Base-by-base conservation (phyloP, 2,888 invertebrate species). In the Ectemnius cavifrons region DNA sequence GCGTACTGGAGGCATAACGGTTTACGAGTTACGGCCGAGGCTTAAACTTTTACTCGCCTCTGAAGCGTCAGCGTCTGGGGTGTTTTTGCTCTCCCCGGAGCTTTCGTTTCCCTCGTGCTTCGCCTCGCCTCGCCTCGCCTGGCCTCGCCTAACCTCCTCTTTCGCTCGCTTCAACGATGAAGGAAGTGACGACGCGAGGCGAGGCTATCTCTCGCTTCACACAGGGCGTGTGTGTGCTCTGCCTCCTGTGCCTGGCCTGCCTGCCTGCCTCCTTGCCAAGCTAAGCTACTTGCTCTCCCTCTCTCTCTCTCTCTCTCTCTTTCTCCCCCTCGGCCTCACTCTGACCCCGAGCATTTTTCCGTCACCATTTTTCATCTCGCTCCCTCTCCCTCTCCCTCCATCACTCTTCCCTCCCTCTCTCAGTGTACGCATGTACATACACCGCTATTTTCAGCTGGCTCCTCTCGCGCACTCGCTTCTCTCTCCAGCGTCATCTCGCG, bases 11-110 rank as follows among this genome's bases (percentile, higher is more conserved):
- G 84, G 82, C 82, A 85, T 86, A 85, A 87, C 85, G 78, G 85
- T 77, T 69, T 71, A 73, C 78, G 80, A 85, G 85, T 87, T 86
- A 88, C 86, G 87, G 85, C 83, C 77, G 81, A 84, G 87, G 86
- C 86, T 86, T 86, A 84, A 86, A 86, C 84, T 89, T 89, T 88
- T 87, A 88, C 85, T 86, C 16, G 84, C 82, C 81, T 83, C 75
- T 68, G 82, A 80, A 88, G 83, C 84, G 85, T 87, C 86, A 85
- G 85, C 85, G 86, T 88, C 88, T 87, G 84, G 83, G 76, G 81
- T 84, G 83, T 86, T 87, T 87, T 87, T 86, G 79, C 83, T 63
- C 61, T 52, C 52, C 14, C 52, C 52, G 52, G 5, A n/a, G 27
- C 60, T 20, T 14, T 28, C 61, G 28, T 66, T 60, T 28, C 58